phyloP scores from a whole-genome alignment of 2,113 vertebrate genomes.

The Odontophorus gujanensis region DNA sequence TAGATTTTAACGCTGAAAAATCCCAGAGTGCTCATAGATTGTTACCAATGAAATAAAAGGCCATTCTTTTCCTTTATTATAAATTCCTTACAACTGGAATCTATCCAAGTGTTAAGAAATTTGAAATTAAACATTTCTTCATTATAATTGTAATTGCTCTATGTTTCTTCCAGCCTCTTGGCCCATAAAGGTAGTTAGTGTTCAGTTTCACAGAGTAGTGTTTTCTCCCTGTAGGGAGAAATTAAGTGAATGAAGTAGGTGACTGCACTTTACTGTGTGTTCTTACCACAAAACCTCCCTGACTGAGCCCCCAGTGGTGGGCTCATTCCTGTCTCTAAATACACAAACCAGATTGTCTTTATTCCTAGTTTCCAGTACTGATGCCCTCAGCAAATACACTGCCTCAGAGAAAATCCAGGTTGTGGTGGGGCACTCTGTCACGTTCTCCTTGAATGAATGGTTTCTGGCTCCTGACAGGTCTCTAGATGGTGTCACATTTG shows the following conservation, averaged over 20 bases:
- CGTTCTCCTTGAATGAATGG: not conserved
- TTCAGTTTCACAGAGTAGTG: not conserved
- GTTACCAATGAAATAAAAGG: not conserved
- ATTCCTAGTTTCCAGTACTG: not conserved
- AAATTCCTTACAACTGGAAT: not conserved
- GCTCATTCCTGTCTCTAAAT: not conserved
- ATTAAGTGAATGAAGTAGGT: not conserved
- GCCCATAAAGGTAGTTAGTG: not conserved
- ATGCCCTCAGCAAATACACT: not conserved
- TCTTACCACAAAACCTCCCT: not conserved
- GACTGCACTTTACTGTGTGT: not conserved
- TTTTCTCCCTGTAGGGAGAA: not conserved
- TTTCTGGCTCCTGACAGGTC: not conserved
- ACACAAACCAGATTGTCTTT: not conserved
- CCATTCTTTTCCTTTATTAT: not conserved
- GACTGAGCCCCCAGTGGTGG: not conserved
- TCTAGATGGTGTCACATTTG: no score
- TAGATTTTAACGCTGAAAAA: not conserved
- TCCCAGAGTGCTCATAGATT: not conserved
- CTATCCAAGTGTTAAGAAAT: not conserved
- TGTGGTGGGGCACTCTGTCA: no score
- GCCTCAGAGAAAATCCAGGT: not conserved
- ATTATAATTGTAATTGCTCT: not conserved
- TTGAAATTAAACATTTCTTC: not conserved
- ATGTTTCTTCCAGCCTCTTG: not conserved